These are phyloP conservation scores for Pteropus rufus DNA, from an alignment of 2,797 vertebrate species.

Conservation along the genomic window DNA sequence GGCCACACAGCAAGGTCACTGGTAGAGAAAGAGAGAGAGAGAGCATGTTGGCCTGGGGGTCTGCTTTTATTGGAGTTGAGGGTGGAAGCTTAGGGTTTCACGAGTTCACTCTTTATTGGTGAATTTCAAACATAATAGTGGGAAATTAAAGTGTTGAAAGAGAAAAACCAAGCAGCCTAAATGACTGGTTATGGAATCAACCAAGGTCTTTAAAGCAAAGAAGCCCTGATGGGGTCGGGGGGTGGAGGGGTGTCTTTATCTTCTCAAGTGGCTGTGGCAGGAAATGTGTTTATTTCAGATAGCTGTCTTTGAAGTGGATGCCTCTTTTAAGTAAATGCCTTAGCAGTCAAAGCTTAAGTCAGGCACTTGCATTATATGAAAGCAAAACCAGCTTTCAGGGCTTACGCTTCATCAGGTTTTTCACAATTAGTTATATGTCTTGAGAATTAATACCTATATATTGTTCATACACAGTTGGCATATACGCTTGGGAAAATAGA, in stretches of 20 bases:
- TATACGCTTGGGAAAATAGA: not conserved
- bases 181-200: not conserved
- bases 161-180: not conserved
- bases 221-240: not conserved
- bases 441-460: not conserved
- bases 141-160: not conserved
- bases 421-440: conserved; percentile 27
- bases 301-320: not conserved
- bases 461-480: not conserved
- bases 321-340: not conserved
- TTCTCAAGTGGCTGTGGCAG: not conserved
- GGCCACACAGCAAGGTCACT: not conserved
- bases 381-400: not conserved
- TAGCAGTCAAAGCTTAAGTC: not conserved
- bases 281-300: not conserved
- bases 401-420: not conserved
- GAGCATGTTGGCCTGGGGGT: not conserved
- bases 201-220: not conserved
- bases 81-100: not conserved
- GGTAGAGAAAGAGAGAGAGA: not conserved
- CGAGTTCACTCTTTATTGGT: not conserved
- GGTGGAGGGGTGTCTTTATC: not conserved
- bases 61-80: not conserved
- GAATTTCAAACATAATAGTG: not conserved
- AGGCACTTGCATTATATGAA: not conserved